Base-by-base conservation (phyloP, 2,888 invertebrate species). In the Temnothorax ravouxi region DNA sequence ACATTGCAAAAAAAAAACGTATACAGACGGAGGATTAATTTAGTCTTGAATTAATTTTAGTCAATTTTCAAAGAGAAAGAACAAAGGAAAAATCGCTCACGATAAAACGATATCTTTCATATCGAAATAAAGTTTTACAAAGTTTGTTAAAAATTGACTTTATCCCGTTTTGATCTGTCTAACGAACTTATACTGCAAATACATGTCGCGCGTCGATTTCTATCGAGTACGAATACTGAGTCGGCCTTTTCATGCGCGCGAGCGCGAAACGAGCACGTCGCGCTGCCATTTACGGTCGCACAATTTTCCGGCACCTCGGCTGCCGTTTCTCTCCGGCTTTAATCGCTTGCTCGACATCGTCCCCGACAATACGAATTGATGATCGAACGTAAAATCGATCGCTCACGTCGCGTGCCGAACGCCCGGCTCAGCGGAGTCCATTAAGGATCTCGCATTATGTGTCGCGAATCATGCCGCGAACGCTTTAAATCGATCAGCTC, bases 291-390 rank as follows among this genome's bases (percentile, higher is more conserved):
- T 80, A 80, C 72, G 72, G 59, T 72, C 72, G 54, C 25, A 80
- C 79, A 80, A 80, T 72, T 80, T 79, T 79, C 79, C 34, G 59
- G 47, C 79, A 71, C 59, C 79, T 79, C 62, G 71, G 71, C 56
- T 77, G 67, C 76, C 79, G 72, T 80, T 80, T 80, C 59, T 80
- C 79, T 41, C 41, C 72, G 29, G 72, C 59, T 80, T 80, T 80
- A 80, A 80, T 80, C 79, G 79, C 79, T 80, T 72, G 79, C 72
- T 72, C 71, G 79, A 79, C 79, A 71, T 71, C 72, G 79, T 80
- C 41, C 54, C 54, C 59, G 72, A 80, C 72, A 80, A 80, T 80
- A 80, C 72, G 79, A 80, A 80, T 72, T 80, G 79, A 80, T 80
- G 79, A 80, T 79, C 71, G 71, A 79, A 79, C 59, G 59, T 79